Evolutionary conservation across 2,113 vertebrate genomes (phyloP), one percentile per base, ranked within the genome.

Genomic region (Siphamia tubifer): DNA sequence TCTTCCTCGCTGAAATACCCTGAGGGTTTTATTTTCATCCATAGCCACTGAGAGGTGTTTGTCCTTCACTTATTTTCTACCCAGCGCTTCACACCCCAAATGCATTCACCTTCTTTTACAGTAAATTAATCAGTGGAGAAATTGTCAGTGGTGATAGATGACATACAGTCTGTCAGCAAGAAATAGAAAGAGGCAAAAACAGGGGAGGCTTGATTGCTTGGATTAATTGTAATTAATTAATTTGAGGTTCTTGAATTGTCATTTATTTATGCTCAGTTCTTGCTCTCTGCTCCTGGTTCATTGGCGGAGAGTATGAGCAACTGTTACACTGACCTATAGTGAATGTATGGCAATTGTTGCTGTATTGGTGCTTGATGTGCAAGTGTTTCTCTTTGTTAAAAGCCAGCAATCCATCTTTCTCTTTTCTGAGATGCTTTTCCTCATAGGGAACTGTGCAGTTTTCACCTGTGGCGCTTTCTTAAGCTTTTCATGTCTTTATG

Each of bases 191-290:
- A 57, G 53, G 27, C 35, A 40, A 53, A 67, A 64, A 60, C 45
- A 54, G 52, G 45, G 57, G 56, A 56, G 13, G 53, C 77, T 49
- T 82, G 63, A 80, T 81, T 80, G 64, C 74, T 68, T 55, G 64
- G 76, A 81, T 84, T 85, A 63, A n/a, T n/a, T n/a, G n/a, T 61
- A 74, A 81, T 84, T 85, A 63, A n/a, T n/a, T n/a, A n/a, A 85
- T 83, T 82, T 74, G 40, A 63, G 74, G 34, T 68, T 55, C 63
- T 63, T 82, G 84, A 85, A 88, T 86, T 87, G 74, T 27, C 19
- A 4, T 61, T 31, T 65, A 58, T 87, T 85, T 75, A 71, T 73
- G 44, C 72, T 8, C 32, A 28, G 62, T 77, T 65, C 81, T 68
- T 63, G 44, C 72, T 66, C 72, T 74, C 51, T 83, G 62, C 53